Percentiles rank a stretch among this genome's conserved stretches.
Evolutionary conservation across 2,113 vertebrate genomes (phyloP).

Genomic region (Petroica traversi): DNA sequence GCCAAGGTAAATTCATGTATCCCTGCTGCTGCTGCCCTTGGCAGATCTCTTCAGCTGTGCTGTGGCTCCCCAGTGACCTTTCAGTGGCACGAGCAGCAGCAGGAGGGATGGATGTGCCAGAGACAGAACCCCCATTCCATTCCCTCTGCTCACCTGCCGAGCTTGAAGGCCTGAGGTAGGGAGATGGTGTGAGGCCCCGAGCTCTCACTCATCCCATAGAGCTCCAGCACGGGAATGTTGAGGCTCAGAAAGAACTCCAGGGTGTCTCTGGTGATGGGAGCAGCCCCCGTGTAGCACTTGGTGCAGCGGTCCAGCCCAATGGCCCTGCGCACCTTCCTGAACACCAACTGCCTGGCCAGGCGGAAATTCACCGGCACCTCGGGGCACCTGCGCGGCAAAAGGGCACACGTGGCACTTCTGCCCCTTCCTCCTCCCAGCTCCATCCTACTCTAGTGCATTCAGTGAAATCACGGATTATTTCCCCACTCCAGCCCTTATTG

Average conservation of each 20-base stretch:
- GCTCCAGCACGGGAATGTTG: constrained; percentile 84
- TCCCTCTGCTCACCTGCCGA: constrained; percentile 77
- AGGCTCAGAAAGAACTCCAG: constrained; percentile 93
- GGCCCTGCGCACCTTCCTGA: constrained; percentile 81
- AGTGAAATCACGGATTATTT: neutral
- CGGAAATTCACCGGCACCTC: constrained; percentile 77
- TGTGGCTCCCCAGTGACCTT: fast-evolving
- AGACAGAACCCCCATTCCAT: neutral
- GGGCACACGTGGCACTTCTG: fast-evolving
- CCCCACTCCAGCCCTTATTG: neutral
- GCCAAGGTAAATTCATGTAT: neutral
- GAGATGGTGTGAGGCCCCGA: constrained; percentile 85
- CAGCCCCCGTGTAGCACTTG: constrained; percentile 84
- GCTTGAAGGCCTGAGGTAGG: constrained; percentile 45
- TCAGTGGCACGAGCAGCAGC: neutral
- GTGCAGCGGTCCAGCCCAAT: constrained; percentile 88
- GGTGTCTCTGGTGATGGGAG: constrained; percentile 86
- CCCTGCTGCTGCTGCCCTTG: neutral
- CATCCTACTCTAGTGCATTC: neutral
- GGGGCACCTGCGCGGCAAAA: neutral
- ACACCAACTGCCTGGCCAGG: constrained; percentile 84
- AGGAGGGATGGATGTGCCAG: fast-evolving
- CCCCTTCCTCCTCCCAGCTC: neutral
- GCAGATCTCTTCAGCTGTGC: neutral
- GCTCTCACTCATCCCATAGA: constrained; percentile 93